Conservation (phyloP, 1,140 invertebrate species). For the Rhizoglyphus robini region DNA sequence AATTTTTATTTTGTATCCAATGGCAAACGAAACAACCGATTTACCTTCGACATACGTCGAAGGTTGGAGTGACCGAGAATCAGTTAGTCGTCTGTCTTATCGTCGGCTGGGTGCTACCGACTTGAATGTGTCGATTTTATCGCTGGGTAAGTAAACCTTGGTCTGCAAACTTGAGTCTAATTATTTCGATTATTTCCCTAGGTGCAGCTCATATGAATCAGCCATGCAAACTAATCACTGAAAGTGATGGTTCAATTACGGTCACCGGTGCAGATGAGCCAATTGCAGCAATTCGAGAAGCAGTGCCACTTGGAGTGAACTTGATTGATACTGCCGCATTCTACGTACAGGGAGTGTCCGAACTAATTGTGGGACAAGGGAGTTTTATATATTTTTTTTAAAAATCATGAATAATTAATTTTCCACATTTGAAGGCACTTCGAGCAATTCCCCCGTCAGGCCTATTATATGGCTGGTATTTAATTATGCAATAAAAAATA, state of each 20-base stretch:
- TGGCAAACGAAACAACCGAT: too few species aligned
- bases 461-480: too few species aligned
- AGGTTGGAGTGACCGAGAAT: slow-evolving; percentile 44
- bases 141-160: slow-evolving; percentile 37
- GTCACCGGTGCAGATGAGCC: slow-evolving; percentile 44
- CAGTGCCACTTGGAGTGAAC: slow-evolving; percentile 65
- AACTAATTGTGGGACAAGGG: slow-evolving; percentile 66
- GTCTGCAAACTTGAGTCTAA: slow-evolving; percentile 24
- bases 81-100: slow-evolving; percentile 42
- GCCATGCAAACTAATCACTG: background rate
- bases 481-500: too few species aligned
- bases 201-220: slow-evolving; percentile 23
- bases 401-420: slow-evolving; percentile 6
- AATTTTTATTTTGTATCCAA: too few species aligned
- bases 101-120: slow-evolving; percentile 43
- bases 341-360: slow-evolving; percentile 58
- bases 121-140: slow-evolving; percentile 43
- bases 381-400: slow-evolving; percentile 19
- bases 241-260: slow-evolving; percentile 25
- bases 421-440: slow-evolving; percentile 46
- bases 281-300: slow-evolving; percentile 50
- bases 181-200: slow-evolving; percentile 28
- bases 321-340: slow-evolving; percentile 80
- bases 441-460: slow-evolving; percentile 56
- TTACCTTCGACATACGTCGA: slow-evolving; percentile 41